A percentile compares a stretch with the other conserved stretches of the same genome.
These are phyloP conservation scores for Euproctis similis DNA, from an alignment of 2,888 invertebrate species.

Conservation along the genomic window DNA sequence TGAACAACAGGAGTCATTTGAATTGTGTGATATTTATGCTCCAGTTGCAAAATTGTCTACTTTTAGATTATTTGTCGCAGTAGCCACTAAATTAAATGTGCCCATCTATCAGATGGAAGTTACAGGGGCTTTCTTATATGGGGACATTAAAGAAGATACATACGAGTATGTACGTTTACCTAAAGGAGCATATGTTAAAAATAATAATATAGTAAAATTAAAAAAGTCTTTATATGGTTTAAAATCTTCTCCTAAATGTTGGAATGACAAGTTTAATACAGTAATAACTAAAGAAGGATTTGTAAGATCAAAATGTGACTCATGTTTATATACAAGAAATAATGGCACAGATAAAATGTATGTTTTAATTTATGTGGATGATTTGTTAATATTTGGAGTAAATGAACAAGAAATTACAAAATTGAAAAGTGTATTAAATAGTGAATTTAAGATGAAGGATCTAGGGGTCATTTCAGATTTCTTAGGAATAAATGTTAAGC, in stretches of 20 bases:
- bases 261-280: constrained; percentile 4
- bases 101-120: constrained; percentile 4
- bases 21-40: constrained; percentile 2
- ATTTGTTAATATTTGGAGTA: constrained; percentile 3
- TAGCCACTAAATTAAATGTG: not conserved
- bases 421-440: constrained; percentile 1
- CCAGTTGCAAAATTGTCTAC: too few species aligned
- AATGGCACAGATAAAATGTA: constrained; percentile 3
- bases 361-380: constrained; percentile 7
- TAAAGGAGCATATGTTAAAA: constrained; percentile 3
- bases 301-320: constrained; percentile 3
- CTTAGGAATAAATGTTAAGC: too few species aligned
- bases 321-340: constrained; percentile 5
- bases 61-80: not conserved
- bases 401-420: not conserved
- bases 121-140: constrained; percentile 6
- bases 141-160: not conserved
- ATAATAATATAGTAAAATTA: constrained; percentile 6
- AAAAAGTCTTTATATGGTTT: constrained; percentile 5
- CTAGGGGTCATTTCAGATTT: constrained; percentile 8
- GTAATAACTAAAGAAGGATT: constrained; percentile 5
- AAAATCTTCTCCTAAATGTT: constrained; percentile 4
- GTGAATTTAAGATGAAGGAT: constrained; percentile 10
- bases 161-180: too few species aligned
- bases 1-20: not conserved